Evolutionary conservation across 2,113 vertebrate species (phyloP).

Genomic region (Psilopogon haemacephalus): DNA sequence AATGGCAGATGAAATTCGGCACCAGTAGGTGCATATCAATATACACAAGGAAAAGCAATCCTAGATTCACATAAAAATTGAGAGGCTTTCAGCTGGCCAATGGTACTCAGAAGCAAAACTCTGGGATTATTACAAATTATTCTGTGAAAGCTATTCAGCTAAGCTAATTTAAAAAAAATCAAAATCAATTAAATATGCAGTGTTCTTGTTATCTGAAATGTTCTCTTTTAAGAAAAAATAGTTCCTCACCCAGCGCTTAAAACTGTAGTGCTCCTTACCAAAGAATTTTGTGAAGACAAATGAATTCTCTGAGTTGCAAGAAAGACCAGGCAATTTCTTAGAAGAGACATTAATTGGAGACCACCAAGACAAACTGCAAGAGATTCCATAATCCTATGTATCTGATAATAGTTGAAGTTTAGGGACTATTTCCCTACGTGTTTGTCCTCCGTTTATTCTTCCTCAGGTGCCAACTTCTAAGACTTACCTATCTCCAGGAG

Average conservation of each 20-base stretch:
- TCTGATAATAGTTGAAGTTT: not conserved
- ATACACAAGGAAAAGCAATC: not conserved
- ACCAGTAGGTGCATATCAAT: not conserved
- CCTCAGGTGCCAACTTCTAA: not conserved
- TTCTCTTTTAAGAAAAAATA: not conserved
- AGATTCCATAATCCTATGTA: not conserved
- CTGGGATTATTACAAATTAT: not conserved
- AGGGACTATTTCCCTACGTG: rapidly evolving
- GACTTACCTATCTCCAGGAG: not conserved
- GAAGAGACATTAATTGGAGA: not conserved
- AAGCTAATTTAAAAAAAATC: not conserved
- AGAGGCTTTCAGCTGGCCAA: not conserved
- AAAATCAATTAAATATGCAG: not conserved
- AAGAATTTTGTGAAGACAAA: not conserved
- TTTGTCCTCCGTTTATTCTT: not conserved
- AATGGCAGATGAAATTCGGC: not conserved
- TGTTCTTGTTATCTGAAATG: not conserved
- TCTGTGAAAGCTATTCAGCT: not conserved
- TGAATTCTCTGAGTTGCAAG: not conserved
- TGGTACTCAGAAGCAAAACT: not conserved
- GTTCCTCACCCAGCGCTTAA: not conserved
- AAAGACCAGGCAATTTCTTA: not conserved
- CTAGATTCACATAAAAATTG: not conserved
- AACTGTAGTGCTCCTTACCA: not conserved
- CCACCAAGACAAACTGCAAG: not conserved